These are phyloP conservation scores for Tyria jacobaeae DNA, from an alignment of 2,888 invertebrate species.

Conservation along the genomic window DNA sequence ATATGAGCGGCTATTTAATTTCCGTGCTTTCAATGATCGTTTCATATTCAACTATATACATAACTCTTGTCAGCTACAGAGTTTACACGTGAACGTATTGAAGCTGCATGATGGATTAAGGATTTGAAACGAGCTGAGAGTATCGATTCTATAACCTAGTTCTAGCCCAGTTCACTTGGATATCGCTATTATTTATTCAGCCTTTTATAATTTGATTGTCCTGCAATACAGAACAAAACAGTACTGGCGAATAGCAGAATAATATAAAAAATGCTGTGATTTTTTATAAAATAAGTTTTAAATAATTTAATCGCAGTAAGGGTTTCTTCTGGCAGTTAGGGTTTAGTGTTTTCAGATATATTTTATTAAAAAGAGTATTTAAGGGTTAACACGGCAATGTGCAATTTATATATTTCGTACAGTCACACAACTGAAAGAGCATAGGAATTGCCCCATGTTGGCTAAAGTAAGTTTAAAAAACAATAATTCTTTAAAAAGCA, in stretches of 20 bases:
- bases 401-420: too few relatives aligned
- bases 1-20: slow-evolving; percentile 84
- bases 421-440: too few relatives aligned
- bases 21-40: slow-evolving; percentile 80
- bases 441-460: too few relatives aligned
- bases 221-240: background rate
- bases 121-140: slow-evolving; percentile 33
- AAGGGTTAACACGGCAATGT: too few relatives aligned
- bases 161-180: background rate
- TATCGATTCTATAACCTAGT: slow-evolving; percentile 17
- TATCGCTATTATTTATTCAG: background rate
- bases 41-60: slow-evolving; percentile 69
- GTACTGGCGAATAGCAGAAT: background rate
- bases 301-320: too few relatives aligned
- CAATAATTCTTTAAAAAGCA: slow-evolving; percentile 21
- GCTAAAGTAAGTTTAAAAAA: background rate
- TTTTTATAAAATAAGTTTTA: background rate
- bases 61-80: slow-evolving; percentile 63
- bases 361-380: too few relatives aligned
- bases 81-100: slow-evolving; percentile 43
- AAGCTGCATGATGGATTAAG: slow-evolving; percentile 36
- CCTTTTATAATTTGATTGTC: background rate
- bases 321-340: too few relatives aligned
- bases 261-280: background rate
- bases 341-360: too few relatives aligned